Conservation (phyloP, 2,888 invertebrate species). For the Rhagium mordax region DNA sequence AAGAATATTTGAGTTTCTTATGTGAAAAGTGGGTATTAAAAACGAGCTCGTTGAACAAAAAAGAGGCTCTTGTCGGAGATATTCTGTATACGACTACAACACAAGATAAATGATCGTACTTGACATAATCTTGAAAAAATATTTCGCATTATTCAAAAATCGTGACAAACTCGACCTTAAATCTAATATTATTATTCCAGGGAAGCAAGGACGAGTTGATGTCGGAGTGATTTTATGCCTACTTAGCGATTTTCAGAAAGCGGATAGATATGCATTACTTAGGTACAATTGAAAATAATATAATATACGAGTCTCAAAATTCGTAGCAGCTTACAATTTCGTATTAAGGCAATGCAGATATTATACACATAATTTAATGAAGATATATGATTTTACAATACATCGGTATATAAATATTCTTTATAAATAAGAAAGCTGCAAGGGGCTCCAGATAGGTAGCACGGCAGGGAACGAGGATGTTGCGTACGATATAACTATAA, state of each 20-base stretch:
- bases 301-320: no score
- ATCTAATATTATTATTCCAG: conserved; percentile 19
- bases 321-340: no score
- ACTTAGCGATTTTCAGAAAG: neutral
- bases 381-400: no score
- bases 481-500: no score
- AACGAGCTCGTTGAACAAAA: conserved; percentile 4
- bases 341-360: no score
- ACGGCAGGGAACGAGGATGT: no score
- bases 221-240: conserved; percentile 14
- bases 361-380: no score
- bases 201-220: conserved; percentile 20
- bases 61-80: neutral
- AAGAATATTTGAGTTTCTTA: neutral
- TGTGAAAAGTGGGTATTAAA: neutral
- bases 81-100: neutral
- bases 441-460: no score
- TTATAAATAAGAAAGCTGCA: no score
- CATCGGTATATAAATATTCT: neutral
- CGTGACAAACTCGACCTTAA: conserved; percentile 25
- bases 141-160: conserved; percentile 28
- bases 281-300: no score
- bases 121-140: conserved; percentile 28
- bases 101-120: conserved; percentile 23
- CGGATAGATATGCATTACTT: conserved; percentile 10